These are phyloP conservation scores for Tanypteryx hageni DNA, from an alignment of 2,888 invertebrate species.

Conservation along the genomic window DNA sequence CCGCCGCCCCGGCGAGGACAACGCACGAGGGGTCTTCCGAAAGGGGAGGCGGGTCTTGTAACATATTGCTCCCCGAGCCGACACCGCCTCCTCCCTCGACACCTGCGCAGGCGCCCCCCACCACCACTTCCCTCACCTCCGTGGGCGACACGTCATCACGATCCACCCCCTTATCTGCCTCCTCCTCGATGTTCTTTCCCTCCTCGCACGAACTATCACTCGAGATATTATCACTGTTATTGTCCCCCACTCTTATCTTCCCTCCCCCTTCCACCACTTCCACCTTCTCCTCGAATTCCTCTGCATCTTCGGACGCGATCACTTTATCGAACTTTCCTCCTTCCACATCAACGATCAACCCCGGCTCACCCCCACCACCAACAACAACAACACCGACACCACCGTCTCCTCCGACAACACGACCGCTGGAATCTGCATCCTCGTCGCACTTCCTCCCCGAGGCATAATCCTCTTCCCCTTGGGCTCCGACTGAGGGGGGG, in stretches of 20 bases:
- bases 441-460: slow-evolving; percentile 2
- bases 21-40: not conserved
- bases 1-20: not conserved
- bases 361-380: not conserved
- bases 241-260: not conserved
- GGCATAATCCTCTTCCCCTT: slow-evolving; percentile 18
- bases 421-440: slow-evolving; percentile 40
- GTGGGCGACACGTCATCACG: not conserved
- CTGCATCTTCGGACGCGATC: not conserved
- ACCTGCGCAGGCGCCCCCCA: not conserved
- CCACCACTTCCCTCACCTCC: not conserved
- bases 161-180: not conserved
- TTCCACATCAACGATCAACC: not conserved
- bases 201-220: not conserved
- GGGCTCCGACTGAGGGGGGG: not conserved
- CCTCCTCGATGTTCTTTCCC: not conserved
- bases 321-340: not conserved
- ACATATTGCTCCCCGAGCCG: slow-evolving; percentile 14
- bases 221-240: not conserved
- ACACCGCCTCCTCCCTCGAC: not conserved
- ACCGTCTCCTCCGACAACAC: not conserved
- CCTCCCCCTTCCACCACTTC: not conserved
- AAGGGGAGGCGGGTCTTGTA: not conserved
- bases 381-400: not conserved
- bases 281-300: not conserved